Evolutionary conservation across 2,888 invertebrate genomes (phyloP).

Genomic region (Seira ritae): DNA sequence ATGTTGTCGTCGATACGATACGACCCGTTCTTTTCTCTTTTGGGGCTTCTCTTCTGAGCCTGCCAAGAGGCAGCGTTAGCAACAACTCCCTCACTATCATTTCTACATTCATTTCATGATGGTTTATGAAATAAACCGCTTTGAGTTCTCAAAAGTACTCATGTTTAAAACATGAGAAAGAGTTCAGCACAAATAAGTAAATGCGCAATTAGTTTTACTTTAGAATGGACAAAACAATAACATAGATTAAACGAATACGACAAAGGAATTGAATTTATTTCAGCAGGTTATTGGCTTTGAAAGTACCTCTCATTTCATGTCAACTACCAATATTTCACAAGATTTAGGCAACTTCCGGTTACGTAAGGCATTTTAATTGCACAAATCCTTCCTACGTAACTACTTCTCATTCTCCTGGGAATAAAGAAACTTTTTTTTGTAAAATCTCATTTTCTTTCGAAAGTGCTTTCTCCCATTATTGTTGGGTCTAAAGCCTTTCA

Average conservation of each 20-base stretch:
- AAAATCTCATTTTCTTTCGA: background rate
- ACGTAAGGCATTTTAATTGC: background rate
- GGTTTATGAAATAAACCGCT: too few relatives aligned
- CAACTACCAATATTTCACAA: too few relatives aligned
- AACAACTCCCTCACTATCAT: too few relatives aligned
- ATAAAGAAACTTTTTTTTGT: background rate
- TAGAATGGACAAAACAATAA: background rate
- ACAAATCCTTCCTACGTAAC: background rate
- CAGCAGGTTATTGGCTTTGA: background rate
- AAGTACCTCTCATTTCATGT: background rate
- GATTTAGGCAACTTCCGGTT: background rate
- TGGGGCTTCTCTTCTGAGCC: background rate
- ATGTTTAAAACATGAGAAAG: background rate
- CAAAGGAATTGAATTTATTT: background rate
- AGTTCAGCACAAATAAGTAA: background rate
- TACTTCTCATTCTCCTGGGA: background rate
- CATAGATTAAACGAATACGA: background rate
- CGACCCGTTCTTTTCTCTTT: background rate
- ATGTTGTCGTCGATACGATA: background rate
- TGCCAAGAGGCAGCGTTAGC: background rate
- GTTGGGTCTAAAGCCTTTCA: background rate
- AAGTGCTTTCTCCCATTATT: background rate
- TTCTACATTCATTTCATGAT: too few relatives aligned
- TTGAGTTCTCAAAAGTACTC: too few relatives aligned
- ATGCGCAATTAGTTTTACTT: background rate